Evolutionary conservation across 2,113 vertebrate genomes (phyloP).

Genomic region (Oncorhynchus mykiss): DNA sequence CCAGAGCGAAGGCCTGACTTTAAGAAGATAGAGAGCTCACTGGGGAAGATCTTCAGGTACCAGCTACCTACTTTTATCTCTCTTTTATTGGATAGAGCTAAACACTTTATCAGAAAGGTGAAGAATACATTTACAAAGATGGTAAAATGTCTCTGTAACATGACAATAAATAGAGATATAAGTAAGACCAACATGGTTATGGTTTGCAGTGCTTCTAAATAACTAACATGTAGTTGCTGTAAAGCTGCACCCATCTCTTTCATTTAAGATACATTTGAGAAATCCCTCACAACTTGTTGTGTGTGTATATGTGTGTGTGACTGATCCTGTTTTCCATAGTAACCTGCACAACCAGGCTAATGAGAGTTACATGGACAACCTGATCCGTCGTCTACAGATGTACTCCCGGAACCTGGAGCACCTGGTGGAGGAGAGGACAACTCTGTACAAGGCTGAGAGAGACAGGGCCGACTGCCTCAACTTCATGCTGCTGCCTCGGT

Average conservation of each 20-base stretch:
- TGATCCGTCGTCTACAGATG: conserved; percentile 91
- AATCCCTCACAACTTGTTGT: neutral
- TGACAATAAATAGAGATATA: too few relatives aligned
- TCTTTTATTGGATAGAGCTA: neutral
- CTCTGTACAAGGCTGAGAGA: conserved; percentile 91
- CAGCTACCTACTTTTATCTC: neutral
- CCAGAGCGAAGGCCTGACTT: conserved; percentile 95
- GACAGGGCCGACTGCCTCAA: conserved; percentile 93
- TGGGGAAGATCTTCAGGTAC: conserved; percentile 93
- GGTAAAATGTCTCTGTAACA: too few relatives aligned
- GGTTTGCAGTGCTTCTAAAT: too few relatives aligned
- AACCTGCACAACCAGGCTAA: conserved; percentile 88
- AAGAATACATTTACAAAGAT: too few relatives aligned
- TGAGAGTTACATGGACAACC: conserved; percentile 95
- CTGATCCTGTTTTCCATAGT: conserved; percentile 56
- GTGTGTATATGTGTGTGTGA: neutral
- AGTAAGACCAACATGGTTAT: too few relatives aligned
- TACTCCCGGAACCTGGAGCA: conserved; percentile 94
- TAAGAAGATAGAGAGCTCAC: conserved; percentile 88
- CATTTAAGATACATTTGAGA: too few relatives aligned
- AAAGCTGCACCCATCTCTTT: too few relatives aligned
- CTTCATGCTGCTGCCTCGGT: conserved; percentile 96
- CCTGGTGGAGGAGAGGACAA: conserved; percentile 92
- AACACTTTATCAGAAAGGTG: too few relatives aligned
- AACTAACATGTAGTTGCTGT: too few relatives aligned